These are phyloP conservation scores for Drosophila santomea DNA, from an alignment of 1,140 invertebrate species.

Conservation along the genomic window DNA sequence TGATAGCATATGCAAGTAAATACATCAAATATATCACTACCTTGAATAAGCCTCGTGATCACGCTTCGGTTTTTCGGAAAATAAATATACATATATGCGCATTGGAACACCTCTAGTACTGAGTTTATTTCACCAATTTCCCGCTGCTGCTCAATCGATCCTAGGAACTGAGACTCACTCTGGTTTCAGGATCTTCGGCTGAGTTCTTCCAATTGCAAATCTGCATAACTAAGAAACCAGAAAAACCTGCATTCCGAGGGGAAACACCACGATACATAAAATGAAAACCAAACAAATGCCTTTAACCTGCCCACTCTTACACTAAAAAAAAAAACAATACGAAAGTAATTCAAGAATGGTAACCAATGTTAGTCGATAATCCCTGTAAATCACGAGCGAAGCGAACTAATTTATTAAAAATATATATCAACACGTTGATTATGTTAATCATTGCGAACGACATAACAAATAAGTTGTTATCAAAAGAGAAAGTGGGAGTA, in stretches of 20 bases:
- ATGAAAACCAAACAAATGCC: constrained; percentile 79
- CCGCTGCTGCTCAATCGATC: constrained; percentile 33
- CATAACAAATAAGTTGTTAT: constrained; percentile 69
- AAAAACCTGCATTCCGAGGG: constrained; percentile 9
- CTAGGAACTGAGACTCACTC: constrained; percentile 20
- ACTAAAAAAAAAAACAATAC: constrained; percentile 44
- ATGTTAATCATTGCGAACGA: constrained; percentile 62
- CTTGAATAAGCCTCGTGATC: constrained; percentile 38
- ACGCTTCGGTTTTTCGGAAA: constrained; percentile 36
- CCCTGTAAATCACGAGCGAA: constrained; percentile 34
- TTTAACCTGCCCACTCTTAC: constrained; percentile 82
- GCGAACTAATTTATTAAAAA: constrained; percentile 35
- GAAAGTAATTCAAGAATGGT: constrained; percentile 23
- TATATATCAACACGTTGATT: constrained; percentile 71
- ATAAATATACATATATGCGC: constrained; percentile 27
- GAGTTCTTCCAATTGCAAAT: constrained; percentile 66
- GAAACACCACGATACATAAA: background rate
- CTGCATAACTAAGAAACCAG: constrained; percentile 12
- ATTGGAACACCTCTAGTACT: constrained; percentile 38
- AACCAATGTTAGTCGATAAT: constrained; percentile 48
- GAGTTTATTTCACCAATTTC: constrained; percentile 45
- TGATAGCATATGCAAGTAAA: constrained; percentile 41
- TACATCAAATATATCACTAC: constrained; percentile 52
- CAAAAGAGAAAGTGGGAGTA: constrained; percentile 18
- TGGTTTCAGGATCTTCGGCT: constrained; percentile 67